Base-by-base conservation (phyloP, 2,888 invertebrate species). In the Orchestes rusci region DNA sequence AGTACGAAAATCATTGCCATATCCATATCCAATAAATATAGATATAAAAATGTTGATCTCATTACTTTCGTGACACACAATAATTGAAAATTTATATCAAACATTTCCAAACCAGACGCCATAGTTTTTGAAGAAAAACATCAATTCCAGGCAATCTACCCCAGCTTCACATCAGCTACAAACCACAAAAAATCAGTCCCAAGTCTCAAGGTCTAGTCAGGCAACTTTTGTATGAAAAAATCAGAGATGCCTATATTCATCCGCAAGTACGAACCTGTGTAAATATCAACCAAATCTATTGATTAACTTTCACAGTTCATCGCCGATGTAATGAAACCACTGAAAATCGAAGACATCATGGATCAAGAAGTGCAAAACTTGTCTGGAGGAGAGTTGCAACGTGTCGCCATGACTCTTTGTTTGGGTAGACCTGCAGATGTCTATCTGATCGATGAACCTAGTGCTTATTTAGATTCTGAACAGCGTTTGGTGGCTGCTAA, bases 401-500 rank as follows among this genome's bases (percentile, higher is more conserved):
- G 99, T 62, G 94, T 99, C 16, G 99, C 99, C 1, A 69, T 99
- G 65, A 88, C 93, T 41, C 76, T 99, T 13, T 99, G 99, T 63
- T 76, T 99, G 15, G 99, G 99, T 35, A 97, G 96, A 69, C 97
- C 97, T 0, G 99, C 99, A 0, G 96, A 97, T 70, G 97, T 99
- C 3, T 99, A 99, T 70, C 80, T 99, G 16, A 90, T 99, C 58
- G 99, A 99, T 64, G 99, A 99, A 70, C 97, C 97, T 0, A 97
- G 96, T 10, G 99, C 99, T 33, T 99, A 99, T 70, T 74, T 99
- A 51, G 99, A 99, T 71, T 99, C 99, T 3, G 99, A 99, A 65
- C 99, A 99, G 72, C 99, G 99, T 93, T 76, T 99, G 41, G 93
- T 97, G 46, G 96, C 97, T 50, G 97, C 99, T 57, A 97, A 97